Evolutionary conservation across 2,888 invertebrate species (phyloP).

Genomic region (Drosophila borborema): DNA sequence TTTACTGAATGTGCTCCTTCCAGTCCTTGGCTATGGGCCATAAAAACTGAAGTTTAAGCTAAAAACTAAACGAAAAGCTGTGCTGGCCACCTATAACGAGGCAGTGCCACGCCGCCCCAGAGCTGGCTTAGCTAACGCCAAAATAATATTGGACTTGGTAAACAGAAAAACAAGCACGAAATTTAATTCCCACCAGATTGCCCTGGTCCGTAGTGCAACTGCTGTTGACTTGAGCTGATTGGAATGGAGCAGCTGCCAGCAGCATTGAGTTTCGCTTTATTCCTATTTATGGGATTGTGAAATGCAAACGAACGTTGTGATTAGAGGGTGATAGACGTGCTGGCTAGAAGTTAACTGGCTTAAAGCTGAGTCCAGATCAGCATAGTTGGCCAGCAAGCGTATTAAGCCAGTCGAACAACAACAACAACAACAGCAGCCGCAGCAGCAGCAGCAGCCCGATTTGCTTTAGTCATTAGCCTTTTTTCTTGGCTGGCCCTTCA

Average conservation of each 20-base stretch:
- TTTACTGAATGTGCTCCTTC: conserved; percentile 35
- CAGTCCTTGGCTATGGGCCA: conserved; percentile 34
- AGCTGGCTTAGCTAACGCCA: conserved; percentile 47
- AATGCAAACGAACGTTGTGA: conserved; percentile 65
- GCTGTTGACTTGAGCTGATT: conserved; percentile 49
- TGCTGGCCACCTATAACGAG: conserved; percentile 41
- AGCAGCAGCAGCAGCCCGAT: conserved; percentile 34
- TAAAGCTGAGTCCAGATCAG: conserved; percentile 18
- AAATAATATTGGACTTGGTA: conserved; percentile 54
- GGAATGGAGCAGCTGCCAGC: conserved; percentile 42
- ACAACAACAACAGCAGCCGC: conserved; percentile 10
- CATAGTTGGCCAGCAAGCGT: conserved; percentile 14
- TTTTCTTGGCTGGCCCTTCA: conserved; percentile 54
- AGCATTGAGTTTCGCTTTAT: conserved; percentile 58
- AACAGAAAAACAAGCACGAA: conserved; percentile 45
- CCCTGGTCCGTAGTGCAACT: conserved; percentile 40
- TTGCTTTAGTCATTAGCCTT: conserved; percentile 70
- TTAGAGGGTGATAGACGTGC: conserved; percentile 36
- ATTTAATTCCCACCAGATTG: conserved; percentile 59
- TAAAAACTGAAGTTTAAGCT: conserved; percentile 62
- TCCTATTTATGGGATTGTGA: conserved; percentile 72
- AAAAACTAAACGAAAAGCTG: conserved; percentile 51
- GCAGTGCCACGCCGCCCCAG: background rate
- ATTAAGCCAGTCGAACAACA: conserved; percentile 52
- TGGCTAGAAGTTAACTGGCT: no score